These are phyloP conservation scores for Rallus limicola DNA, from an alignment of 2,113 vertebrate genomes.

Conservation along the genomic window DNA sequence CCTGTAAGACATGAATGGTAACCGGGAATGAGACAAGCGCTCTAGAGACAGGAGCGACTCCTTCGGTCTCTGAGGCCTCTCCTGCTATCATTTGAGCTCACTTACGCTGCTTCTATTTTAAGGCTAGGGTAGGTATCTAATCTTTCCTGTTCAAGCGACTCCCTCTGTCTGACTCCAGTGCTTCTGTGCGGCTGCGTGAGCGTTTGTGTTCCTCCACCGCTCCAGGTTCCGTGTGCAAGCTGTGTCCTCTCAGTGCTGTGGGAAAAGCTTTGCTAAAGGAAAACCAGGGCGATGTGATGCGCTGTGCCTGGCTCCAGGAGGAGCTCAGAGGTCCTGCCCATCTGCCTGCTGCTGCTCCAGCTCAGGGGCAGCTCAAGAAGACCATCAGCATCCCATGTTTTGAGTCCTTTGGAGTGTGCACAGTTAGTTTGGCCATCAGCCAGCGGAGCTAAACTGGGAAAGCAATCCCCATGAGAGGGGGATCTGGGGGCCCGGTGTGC, in stretches of 20 bases:
- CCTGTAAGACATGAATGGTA: constrained; percentile 8
- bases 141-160: constrained; percentile 44
- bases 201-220: not conserved
- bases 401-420: not conserved
- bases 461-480: not conserved
- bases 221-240: not conserved
- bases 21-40: constrained; percentile 30
- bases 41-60: constrained; percentile 49
- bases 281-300: not conserved
- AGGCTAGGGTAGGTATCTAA: constrained; percentile 65
- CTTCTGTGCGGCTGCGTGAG: not conserved
- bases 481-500: not conserved
- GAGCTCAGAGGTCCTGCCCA: not conserved
- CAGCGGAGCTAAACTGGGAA: not conserved
- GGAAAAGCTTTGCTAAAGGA: constrained; percentile 52
- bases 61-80: constrained; percentile 45
- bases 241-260: not conserved
- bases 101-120: constrained; percentile 56
- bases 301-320: not conserved
- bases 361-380: not conserved
- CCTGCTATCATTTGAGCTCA: constrained; percentile 53
- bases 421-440: not conserved
- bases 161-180: not conserved
- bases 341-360: fast-evolving
- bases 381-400: not conserved